Conservation (phyloP, 2,113 vertebrate species). For the Plectropomus leopardus region DNA sequence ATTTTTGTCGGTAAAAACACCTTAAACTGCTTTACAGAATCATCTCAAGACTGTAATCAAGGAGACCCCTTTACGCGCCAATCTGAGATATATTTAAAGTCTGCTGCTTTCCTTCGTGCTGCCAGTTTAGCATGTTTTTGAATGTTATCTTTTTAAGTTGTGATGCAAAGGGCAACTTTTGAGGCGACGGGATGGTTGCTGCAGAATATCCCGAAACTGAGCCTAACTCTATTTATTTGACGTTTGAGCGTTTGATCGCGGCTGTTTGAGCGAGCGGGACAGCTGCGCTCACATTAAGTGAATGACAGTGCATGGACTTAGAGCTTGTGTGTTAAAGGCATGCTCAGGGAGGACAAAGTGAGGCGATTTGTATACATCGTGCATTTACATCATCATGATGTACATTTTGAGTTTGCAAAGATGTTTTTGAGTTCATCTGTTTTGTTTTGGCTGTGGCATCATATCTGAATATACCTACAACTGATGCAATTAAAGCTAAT, state of each 20-base stretch:
- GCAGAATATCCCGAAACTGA: too few relatives aligned
- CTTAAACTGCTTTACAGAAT: background rate
- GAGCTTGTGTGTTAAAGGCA: constrained; percentile 56
- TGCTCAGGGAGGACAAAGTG: constrained; percentile 57
- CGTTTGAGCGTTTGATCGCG: background rate
- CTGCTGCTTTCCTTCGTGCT: constrained; percentile 32
- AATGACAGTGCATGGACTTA: constrained; percentile 65
- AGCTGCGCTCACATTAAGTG: background rate
- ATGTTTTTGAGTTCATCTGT: constrained; percentile 1
- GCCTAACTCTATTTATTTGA: background rate
- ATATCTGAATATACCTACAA: constrained; percentile 32
- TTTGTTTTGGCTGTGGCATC: constrained; percentile 49
- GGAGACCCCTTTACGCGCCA: background rate
- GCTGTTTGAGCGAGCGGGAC: background rate
- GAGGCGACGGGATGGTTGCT: background rate
- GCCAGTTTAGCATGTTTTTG: constrained; percentile 36
- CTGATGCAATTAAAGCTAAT: constrained; percentile 53
- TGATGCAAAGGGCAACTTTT: background rate
- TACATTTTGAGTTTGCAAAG: constrained; percentile 9
- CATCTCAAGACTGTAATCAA: background rate
- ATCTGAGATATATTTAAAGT: background rate
- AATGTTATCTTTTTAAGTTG: constrained; percentile 11
- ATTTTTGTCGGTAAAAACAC: too few relatives aligned
- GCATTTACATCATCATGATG: constrained; percentile 36
- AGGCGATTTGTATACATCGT: constrained; percentile 13